Percentiles rank a stretch among this genome's conserved stretches.
These are phyloP conservation scores for Ursus arctos DNA, from an alignment of 2,113 vertebrate species.

Conservation along the genomic window DNA sequence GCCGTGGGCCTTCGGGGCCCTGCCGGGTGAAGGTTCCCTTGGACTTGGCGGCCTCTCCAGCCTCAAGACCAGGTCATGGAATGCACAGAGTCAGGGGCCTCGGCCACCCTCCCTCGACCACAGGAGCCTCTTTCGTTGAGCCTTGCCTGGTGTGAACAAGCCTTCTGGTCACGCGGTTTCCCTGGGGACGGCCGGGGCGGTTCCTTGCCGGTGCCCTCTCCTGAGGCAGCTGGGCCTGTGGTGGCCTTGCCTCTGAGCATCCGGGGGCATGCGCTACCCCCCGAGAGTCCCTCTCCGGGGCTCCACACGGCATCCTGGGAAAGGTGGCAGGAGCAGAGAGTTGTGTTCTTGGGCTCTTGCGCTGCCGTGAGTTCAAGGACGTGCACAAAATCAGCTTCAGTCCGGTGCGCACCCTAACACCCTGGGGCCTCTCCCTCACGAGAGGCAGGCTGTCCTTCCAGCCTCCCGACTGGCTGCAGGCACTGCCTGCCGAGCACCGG, in stretches of 20 bases:
- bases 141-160: rapidly evolving
- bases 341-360: rapidly evolving
- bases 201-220: background rate
- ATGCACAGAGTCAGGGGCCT: rapidly evolving
- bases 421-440: background rate
- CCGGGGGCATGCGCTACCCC: rapidly evolving
- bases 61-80: background rate
- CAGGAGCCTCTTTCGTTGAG: background rate
- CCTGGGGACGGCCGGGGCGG: background rate
- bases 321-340: background rate
- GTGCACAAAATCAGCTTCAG: rapidly evolving
- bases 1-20: background rate
- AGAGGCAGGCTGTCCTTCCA: background rate
- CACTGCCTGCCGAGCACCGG: rapidly evolving
- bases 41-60: rapidly evolving
- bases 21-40: background rate
- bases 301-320: background rate
- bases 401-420: rapidly evolving
- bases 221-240: background rate
- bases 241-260: background rate
- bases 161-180: background rate
- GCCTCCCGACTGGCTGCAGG: no score
- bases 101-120: rapidly evolving
- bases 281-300: background rate
- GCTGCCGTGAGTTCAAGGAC: rapidly evolving